A percentile compares a stretch with the other conserved stretches of the same genome.
These are phyloP conservation scores for Scolopax rusticola DNA, from an alignment of 2,797 vertebrate species.

Conservation along the genomic window DNA sequence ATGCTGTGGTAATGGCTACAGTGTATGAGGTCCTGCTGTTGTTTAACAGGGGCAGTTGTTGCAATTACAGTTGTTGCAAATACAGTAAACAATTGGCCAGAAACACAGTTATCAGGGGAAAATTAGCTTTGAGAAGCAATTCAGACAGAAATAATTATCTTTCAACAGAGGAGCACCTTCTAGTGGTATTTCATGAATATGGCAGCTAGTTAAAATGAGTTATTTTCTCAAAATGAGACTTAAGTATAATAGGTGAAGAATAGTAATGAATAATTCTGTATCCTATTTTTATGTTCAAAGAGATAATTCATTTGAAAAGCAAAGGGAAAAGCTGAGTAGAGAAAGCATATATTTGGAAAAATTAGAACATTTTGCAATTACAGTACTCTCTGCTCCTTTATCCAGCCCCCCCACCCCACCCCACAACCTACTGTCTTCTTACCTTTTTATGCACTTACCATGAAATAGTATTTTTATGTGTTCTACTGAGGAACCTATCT, in stretches of 20 bases:
- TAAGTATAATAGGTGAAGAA: neutral
- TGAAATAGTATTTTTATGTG: neutral
- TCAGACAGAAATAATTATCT: neutral
- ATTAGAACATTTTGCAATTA: neutral
- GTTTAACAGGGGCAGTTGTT: neutral
- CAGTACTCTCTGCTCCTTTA: too few relatives aligned
- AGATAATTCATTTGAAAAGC: neutral
- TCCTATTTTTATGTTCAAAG: neutral
- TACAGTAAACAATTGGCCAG: neutral
- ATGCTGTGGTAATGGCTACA: neutral
- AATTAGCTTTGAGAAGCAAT: neutral
- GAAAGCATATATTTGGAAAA: neutral
- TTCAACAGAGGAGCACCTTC: slow-evolving; percentile 54
- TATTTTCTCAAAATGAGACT: neutral
- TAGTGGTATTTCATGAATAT: slow-evolving; percentile 35
- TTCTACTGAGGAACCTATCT: neutral
- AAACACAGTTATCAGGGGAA: neutral
- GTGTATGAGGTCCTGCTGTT: neutral
- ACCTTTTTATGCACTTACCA: neutral
- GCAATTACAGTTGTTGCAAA: neutral
- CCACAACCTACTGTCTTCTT: neutral
- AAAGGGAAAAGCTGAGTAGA: neutral
- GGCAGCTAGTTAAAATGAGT: neutral
- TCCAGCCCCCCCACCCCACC: too few relatives aligned
- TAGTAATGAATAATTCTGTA: neutral